Evolutionary conservation across 2,888 invertebrate genomes (phyloP), one percentile per base, ranked within the genome.

Genomic region (Sarcophaga caerulescens): DNA sequence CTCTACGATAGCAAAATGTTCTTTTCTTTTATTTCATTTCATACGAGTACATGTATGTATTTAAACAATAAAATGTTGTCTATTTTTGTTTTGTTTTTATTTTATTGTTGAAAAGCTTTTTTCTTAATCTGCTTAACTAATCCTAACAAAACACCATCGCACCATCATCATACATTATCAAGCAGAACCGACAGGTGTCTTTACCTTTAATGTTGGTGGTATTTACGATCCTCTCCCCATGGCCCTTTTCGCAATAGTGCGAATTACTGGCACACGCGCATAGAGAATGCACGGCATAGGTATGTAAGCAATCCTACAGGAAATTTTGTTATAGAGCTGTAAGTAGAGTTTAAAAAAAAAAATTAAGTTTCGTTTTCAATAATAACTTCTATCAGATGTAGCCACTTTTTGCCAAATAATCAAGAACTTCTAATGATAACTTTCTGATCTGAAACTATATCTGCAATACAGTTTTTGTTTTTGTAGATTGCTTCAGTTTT

Each of bases 121-220:
- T 47, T 17, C 47, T 69, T 63, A 84, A 74, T 79, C 63, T 57
- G 12, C 59, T 81, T 73, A 69, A 73, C 62, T 74, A 63, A 73
- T 83, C 60, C 68, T 60, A 66, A 77, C 21, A 66, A 82, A 76
- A 70, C 75, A 21, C 19, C 65, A 45, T 71, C 60, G 21, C 59
- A 6, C 68, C n/a, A 23, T 78, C 19, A 14, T 6, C 62, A 35
- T 12, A 52, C 12, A 35, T 60, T 11, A 68, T 62, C 35, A 35
- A 44, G 66, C 47, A 63, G 25, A 83, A 73, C 12, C 52, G 71
- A 73, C 83, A 83, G 83, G 83, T 83, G 83, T 62, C 68, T 71
- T n/a, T 52, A 73, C 57, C 62, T 68, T 68, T 59, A 47, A 70
- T 21, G 25, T 23, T 70, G 11, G 10, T 59, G 62, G 11, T 76